phyloP scores from a whole-genome alignment of 2,113 vertebrate species.

The Opisthocomus hoazin region DNA sequence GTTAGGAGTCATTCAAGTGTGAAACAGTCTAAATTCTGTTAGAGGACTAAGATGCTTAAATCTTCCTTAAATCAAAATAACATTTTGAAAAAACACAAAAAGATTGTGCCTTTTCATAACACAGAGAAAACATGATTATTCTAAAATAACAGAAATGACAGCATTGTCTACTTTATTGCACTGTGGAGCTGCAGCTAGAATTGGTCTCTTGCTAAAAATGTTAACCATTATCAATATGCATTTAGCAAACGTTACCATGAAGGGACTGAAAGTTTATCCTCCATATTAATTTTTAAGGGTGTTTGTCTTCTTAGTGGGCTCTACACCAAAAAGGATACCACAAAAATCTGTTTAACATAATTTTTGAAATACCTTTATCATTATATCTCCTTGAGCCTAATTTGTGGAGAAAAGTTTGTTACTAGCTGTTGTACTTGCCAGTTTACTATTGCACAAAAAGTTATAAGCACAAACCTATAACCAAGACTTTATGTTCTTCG shows the following conservation, averaged over 20 bases:
- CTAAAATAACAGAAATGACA: neutral
- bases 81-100: neutral
- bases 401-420: neutral
- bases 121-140: neutral
- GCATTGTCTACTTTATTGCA: neutral
- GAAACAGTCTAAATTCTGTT: slow-evolving; percentile 72
- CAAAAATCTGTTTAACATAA: neutral
- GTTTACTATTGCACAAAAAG: neutral
- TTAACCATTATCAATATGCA: neutral
- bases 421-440: neutral
- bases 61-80: too few relatives aligned
- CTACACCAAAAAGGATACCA: neutral
- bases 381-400: neutral
- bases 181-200: neutral
- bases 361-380: neutral
- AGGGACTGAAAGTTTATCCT: neutral
- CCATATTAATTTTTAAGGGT: neutral
- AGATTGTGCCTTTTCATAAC: neutral
- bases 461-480: neutral
- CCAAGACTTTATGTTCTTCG: neutral
- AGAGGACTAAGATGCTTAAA: slow-evolving; percentile 64
- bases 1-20: slow-evolving; percentile 60
- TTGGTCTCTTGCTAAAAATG: neutral
- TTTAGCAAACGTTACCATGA: neutral
- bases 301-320: neutral